Conservation (phyloP, 2,888 invertebrate genomes). For the Drosophila bunnanda region DNA sequence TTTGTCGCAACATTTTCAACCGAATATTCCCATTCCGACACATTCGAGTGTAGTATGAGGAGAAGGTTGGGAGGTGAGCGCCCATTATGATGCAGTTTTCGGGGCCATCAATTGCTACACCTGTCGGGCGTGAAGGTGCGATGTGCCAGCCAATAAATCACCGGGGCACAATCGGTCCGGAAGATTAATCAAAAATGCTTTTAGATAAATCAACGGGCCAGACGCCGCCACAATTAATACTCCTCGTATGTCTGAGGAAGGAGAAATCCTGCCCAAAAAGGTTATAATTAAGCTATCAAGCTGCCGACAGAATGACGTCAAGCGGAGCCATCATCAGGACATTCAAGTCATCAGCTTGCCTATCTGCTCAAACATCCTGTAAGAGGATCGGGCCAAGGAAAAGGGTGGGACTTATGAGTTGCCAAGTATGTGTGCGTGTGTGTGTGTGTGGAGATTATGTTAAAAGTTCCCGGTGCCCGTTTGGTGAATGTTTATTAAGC, state of each 20-base stretch:
- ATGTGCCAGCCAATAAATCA: slow-evolving; percentile 63
- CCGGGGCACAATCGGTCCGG: slow-evolving; percentile 36
- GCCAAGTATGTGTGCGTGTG: slow-evolving; percentile 43
- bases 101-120: slow-evolving; percentile 59
- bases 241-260: slow-evolving; percentile 3
- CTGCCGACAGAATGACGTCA: slow-evolving; percentile 58
- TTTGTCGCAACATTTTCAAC: slow-evolving; percentile 44
- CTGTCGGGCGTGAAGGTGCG: slow-evolving; percentile 54
- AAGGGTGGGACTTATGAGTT: slow-evolving; percentile 36
- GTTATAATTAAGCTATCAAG: slow-evolving; percentile 65
- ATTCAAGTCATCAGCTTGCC: slow-evolving; percentile 31
- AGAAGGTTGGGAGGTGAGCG: neutral
- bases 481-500: slow-evolving; percentile 32
- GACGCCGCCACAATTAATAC: slow-evolving; percentile 55
- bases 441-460: slow-evolving; percentile 29
- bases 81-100: slow-evolving; percentile 59
- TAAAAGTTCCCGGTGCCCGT: slow-evolving; percentile 5
- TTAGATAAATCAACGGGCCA: slow-evolving; percentile 35
- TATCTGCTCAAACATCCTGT: slow-evolving; percentile 27
- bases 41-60: slow-evolving; percentile 22
- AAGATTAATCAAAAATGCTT: slow-evolving; percentile 63
- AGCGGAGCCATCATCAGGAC: slow-evolving; percentile 26
- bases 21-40: slow-evolving; percentile 19
- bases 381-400: neutral
- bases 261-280: slow-evolving; percentile 37